Conservation (phyloP, 2,113 vertebrate genomes). For the Ceratotherium simum region DNA sequence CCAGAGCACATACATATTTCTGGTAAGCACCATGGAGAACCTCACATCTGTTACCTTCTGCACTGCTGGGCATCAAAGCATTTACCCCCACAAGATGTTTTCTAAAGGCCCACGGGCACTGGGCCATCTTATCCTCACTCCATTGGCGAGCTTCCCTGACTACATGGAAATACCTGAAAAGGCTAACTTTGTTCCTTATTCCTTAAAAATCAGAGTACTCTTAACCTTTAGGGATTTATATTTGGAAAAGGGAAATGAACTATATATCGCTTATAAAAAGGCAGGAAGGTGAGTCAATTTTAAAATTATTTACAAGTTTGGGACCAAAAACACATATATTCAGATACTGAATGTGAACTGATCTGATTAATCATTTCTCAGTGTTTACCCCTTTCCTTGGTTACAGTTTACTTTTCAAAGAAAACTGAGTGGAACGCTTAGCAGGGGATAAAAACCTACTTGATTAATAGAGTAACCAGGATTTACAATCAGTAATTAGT, state of each 20-base stretch:
- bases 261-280: constrained; percentile 58
- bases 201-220: constrained; percentile 63
- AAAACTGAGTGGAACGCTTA: background rate
- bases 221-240: constrained; percentile 73
- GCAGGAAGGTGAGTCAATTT: constrained; percentile 62
- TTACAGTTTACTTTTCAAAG: constrained; percentile 40
- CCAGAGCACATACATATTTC: constrained; percentile 65
- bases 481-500: background rate
- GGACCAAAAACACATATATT: background rate
- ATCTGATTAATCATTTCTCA: constrained; percentile 33
- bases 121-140: constrained; percentile 64
- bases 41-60: constrained; percentile 53
- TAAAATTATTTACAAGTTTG: constrained; percentile 61
- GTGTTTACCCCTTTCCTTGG: background rate
- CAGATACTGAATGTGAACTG: background rate
- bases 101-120: constrained; percentile 61
- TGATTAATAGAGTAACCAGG: background rate
- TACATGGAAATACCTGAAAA: constrained; percentile 64
- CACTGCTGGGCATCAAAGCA: constrained; percentile 66
- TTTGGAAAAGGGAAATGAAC: constrained; percentile 76
- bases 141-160: constrained; percentile 56
- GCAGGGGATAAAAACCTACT: background rate
- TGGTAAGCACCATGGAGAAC: constrained; percentile 65
- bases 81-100: constrained; percentile 39
- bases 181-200: constrained; percentile 61